phyloP scores from a whole-genome alignment of 2,113 vertebrate genomes.

The Eidolon helvum region DNA sequence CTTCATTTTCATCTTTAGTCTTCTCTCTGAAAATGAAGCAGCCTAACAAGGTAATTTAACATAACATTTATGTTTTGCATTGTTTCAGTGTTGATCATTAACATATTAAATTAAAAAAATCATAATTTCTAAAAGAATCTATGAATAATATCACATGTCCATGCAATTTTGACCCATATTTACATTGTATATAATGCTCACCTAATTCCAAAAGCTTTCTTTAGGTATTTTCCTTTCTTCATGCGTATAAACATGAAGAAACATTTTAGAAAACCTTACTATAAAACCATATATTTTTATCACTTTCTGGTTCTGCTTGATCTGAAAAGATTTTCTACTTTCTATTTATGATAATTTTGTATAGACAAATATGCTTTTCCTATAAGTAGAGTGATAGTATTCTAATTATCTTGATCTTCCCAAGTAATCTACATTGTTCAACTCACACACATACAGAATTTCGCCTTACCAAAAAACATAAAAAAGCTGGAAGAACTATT shows the following conservation, averaged over 20 bases:
- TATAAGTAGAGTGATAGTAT: not conserved
- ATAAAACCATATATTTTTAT: not conserved
- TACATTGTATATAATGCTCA: not conserved
- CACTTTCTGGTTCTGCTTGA: not conserved
- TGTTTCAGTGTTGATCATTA: not conserved
- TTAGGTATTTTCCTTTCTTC: not conserved
- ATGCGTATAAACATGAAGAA: not conserved
- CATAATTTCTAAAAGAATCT: not conserved
- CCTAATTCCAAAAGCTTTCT: not conserved
- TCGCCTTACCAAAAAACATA: not conserved
- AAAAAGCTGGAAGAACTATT: not conserved
- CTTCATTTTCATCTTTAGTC: not conserved
- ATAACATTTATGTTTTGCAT: not conserved
- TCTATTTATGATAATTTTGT: not conserved
- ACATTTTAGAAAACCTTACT: not conserved
- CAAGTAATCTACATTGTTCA: not conserved
- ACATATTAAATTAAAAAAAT: not conserved
- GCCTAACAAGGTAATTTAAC: not conserved
- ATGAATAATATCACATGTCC: not conserved
- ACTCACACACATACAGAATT: not conserved
- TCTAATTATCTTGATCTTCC: not conserved
- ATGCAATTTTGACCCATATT: not conserved
- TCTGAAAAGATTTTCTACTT: not conserved
- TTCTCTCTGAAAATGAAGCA: not conserved
- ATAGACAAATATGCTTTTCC: not conserved